Conservation (phyloP, 2,888 invertebrate species). For the Ellobium chinense region DNA sequence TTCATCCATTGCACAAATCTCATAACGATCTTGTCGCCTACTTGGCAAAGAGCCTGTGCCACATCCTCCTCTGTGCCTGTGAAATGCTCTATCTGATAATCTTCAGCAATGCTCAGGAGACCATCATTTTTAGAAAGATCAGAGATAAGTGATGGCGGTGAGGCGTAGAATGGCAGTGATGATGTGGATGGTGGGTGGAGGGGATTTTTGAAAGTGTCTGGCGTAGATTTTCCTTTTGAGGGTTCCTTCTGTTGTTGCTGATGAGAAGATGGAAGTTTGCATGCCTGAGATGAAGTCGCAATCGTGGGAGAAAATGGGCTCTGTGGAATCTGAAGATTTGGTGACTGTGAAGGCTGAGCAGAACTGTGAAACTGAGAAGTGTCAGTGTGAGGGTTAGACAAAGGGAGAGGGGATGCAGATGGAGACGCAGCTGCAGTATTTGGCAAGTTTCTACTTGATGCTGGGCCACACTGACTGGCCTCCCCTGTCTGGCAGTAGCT, state of each 20-base stretch:
- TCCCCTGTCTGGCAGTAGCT: background rate
- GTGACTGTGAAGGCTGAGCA: background rate
- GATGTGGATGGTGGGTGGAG: background rate
- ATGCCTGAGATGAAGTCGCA: background rate
- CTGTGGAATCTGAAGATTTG: background rate
- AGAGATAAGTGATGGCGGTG: slow-evolving; percentile 51
- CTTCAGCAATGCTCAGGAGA: slow-evolving; percentile 61
- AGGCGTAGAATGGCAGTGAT: slow-evolving; percentile 12
- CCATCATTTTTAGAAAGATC: slow-evolving; percentile 61
- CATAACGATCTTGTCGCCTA: slow-evolving; percentile 98
- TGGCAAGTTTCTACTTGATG: background rate
- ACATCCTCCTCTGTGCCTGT: slow-evolving; percentile 81
- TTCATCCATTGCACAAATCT: slow-evolving; percentile 99
- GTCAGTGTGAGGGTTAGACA: background rate
- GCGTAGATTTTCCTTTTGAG: background rate
- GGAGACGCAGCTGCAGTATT: background rate
- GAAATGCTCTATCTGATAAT: slow-evolving; percentile 60
- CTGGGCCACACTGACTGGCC: background rate
- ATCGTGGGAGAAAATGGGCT: background rate
- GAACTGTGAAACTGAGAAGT: background rate
- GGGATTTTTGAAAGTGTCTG: background rate
- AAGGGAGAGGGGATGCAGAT: background rate
- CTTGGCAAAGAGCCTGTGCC: slow-evolving; percentile 88
- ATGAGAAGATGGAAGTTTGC: background rate
- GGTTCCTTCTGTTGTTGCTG: slow-evolving; percentile 1